Conservation (phyloP, 2,113 vertebrate genomes). For the Lutjanus erythropterus region DNA sequence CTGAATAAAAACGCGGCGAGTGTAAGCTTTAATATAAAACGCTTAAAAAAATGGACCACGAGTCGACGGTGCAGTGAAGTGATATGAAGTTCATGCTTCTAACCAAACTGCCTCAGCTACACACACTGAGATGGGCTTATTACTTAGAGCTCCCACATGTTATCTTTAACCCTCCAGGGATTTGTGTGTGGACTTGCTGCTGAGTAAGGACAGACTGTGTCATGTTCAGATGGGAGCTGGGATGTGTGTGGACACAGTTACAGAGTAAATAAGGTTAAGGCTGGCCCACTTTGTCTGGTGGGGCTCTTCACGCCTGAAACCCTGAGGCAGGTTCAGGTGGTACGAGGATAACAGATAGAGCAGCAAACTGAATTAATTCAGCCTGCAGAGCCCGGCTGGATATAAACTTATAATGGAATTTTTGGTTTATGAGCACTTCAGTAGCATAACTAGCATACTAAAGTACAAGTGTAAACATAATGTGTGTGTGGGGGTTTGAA, state of each 20-base stretch:
- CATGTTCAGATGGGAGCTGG: conserved; percentile 28
- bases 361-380: conserved; percentile 49
- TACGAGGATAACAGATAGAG: conserved; percentile 47
- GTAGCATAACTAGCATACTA: conserved; percentile 40
- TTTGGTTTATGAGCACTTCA: conserved; percentile 40
- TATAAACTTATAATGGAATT: conserved; percentile 43
- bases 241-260: conserved; percentile 32
- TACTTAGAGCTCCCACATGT: conserved; percentile 20
- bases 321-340: conserved; percentile 47
- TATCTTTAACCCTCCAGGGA: conserved; percentile 49
- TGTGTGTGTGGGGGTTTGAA: neutral
- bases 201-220: conserved; percentile 29
- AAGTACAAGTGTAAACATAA: neutral
- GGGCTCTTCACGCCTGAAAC: conserved; percentile 34
- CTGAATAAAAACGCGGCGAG: conserved; percentile 30
- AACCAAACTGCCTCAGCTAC: conserved; percentile 23
- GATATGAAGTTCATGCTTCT: conserved; percentile 35
- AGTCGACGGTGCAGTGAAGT: neutral
- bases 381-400: conserved; percentile 25
- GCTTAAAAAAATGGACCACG: conserved; percentile 13
- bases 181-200: neutral
- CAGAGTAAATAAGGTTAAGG: conserved; percentile 52
- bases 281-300: conserved; percentile 36
- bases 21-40: conserved; percentile 28
- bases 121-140: conserved; percentile 35